Evolutionary conservation across 2,797 vertebrate genomes (phyloP).

Genomic region (Scolopax bukidnonensis): DNA sequence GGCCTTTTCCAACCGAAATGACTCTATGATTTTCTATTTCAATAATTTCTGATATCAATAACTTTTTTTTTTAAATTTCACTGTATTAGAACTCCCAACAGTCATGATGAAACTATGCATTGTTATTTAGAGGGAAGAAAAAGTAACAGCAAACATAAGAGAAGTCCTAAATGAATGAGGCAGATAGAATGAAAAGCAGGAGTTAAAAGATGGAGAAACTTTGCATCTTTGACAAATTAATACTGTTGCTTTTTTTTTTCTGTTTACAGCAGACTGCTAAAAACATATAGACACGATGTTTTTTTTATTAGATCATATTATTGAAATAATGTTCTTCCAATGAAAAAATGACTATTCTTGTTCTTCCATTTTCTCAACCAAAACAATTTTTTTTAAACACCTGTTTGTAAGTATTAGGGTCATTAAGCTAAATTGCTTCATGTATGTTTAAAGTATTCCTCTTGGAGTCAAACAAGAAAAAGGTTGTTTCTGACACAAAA

Average conservation of each 20-base stretch:
- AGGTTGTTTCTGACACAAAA: background rate
- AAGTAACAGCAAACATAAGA: background rate
- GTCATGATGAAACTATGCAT: background rate
- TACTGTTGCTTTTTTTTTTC: background rate
- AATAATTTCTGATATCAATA: background rate
- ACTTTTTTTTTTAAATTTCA: background rate
- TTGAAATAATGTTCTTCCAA: background rate
- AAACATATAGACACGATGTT: background rate
- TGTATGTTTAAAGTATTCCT: background rate
- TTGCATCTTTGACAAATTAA: background rate
- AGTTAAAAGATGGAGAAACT: background rate
- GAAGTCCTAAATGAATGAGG: background rate
- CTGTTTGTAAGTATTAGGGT: background rate
- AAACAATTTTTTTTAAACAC: background rate
- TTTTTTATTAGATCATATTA: background rate
- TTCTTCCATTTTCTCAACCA: background rate
- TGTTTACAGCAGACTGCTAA: background rate
- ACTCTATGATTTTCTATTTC: background rate
- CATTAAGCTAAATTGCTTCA: background rate
- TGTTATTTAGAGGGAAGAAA: background rate
- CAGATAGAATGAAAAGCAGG: background rate
- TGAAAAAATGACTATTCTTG: background rate
- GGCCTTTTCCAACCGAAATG: too few species aligned
- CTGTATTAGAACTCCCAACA: background rate
- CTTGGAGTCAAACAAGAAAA: background rate